phyloP scores from a whole-genome alignment of 1,140 invertebrate genomes.

The Euglossa dilemma region DNA sequence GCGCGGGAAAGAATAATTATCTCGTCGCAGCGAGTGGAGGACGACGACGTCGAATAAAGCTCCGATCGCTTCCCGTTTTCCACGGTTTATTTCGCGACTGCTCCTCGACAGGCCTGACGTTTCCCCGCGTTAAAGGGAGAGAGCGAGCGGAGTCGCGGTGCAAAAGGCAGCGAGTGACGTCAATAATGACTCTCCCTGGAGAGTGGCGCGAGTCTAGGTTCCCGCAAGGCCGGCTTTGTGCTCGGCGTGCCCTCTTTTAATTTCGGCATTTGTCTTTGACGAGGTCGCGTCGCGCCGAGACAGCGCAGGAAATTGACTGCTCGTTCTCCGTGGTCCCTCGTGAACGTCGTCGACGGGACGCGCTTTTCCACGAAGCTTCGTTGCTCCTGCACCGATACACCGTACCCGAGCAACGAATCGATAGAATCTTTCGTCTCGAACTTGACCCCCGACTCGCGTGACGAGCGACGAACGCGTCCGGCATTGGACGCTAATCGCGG shows the following conservation, averaged over 20 bases:
- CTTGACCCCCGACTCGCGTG: too few species aligned
- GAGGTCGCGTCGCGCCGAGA: conserved; percentile 30
- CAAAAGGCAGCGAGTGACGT: not conserved
- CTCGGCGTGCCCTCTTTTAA: conserved; percentile 50
- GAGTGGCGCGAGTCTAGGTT: not conserved
- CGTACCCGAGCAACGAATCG: too few species aligned
- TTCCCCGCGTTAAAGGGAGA: not conserved
- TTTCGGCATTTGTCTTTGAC: conserved; percentile 67
- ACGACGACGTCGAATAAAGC: not conserved
- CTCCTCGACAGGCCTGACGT: not conserved
- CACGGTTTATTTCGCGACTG: not conserved
- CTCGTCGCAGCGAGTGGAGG: not conserved
- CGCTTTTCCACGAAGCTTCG: not conserved
- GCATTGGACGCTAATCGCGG: too few species aligned
- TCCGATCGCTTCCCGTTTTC: not conserved
- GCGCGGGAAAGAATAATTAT: not conserved
- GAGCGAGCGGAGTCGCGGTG: too few species aligned
- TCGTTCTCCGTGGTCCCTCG: conserved; percentile 2
- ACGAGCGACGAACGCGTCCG: too few species aligned
- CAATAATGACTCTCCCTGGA: not conserved
- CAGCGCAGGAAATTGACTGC: conserved; percentile 57
- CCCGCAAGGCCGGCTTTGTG: not conserved
- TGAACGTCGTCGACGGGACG: not conserved
- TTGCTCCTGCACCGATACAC: not conserved
- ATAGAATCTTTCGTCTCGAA: too few species aligned